phyloP scores from a whole-genome alignment of 2,797 vertebrate species.

The Miopithecus talapoin region DNA sequence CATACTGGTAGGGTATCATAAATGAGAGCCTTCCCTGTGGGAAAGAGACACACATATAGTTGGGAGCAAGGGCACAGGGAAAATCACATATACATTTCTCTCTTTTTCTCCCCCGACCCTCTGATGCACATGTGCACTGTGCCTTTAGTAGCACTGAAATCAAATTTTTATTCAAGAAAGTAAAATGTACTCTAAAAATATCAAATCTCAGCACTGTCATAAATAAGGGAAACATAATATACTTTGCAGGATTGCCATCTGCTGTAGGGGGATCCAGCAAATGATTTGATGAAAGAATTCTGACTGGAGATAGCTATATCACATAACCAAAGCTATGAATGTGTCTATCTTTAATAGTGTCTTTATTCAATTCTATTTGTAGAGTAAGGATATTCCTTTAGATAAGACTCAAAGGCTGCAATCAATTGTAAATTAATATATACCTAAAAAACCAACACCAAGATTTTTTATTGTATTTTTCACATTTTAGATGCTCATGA shows the following conservation, averaged over 20 bases:
- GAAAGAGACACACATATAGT: not conserved
- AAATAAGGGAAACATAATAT: slow-evolving; percentile 82
- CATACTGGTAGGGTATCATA: not conserved
- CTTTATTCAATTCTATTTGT: slow-evolving; percentile 88
- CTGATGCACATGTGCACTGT: not conserved
- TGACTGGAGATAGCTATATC: slow-evolving; percentile 84
- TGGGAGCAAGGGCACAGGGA: not conserved
- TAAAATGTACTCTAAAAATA: slow-evolving; percentile 74
- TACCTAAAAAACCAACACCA: slow-evolving; percentile 61
- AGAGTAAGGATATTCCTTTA: slow-evolving; percentile 86
- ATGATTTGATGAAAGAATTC: slow-evolving; percentile 87
- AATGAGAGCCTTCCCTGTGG: not conserved
- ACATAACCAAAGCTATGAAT: slow-evolving; percentile 86
- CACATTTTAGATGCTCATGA: slow-evolving; percentile 74
- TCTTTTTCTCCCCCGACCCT: too few species aligned
- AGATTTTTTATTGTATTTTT: slow-evolving; percentile 81
- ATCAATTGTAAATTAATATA: slow-evolving; percentile 82
- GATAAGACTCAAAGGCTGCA: slow-evolving; percentile 81
- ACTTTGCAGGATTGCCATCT: slow-evolving; percentile 90
- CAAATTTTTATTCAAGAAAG: slow-evolving; percentile 61
- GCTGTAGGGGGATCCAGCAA: slow-evolving; percentile 89
- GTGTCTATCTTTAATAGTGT: slow-evolving; percentile 84
- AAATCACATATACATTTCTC: not conserved
- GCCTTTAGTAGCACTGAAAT: slow-evolving; percentile 65
- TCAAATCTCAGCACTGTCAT: slow-evolving; percentile 56